Percentiles rank a stretch among this genome's conserved stretches.
phyloP scores from a whole-genome alignment of 1,140 invertebrate genomes.

The Eufriesea mexicana region DNA sequence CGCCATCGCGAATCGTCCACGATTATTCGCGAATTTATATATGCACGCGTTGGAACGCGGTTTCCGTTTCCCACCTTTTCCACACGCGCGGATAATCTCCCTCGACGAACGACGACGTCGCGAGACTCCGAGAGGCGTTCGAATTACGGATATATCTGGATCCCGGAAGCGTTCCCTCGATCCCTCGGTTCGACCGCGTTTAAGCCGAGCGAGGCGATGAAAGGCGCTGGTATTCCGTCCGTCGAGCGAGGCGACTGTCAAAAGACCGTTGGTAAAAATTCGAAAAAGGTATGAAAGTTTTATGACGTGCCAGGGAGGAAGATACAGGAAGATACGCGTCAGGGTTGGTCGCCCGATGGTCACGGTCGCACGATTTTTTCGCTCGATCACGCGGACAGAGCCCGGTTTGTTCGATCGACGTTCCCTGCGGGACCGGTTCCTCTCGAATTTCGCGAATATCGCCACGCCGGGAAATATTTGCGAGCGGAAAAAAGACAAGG shows the following conservation, averaged over 20 bases:
- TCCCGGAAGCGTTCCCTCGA: slow-evolving; percentile 47
- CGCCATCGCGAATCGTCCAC: neutral
- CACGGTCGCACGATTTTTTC: neutral
- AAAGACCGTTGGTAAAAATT: slow-evolving; percentile 55
- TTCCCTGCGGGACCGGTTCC: neutral
- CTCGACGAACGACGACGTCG: slow-evolving; percentile 32
- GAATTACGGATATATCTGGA: slow-evolving; percentile 42
- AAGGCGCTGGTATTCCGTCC: slow-evolving; percentile 34
- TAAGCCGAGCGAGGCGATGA: slow-evolving; percentile 24
- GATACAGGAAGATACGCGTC: slow-evolving; percentile 22
- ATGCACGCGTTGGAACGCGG: too few species aligned
- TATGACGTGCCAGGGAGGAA: slow-evolving; percentile 46
- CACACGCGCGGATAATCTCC: slow-evolving; percentile 1
- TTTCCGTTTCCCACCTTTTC: too few species aligned
- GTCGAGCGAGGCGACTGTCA: slow-evolving; percentile 45
- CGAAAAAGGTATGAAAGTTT: slow-evolving; percentile 63
- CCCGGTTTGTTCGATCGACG: neutral
- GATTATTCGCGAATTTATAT: too few species aligned
- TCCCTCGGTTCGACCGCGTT: slow-evolving; percentile 24
- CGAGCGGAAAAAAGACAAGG: neutral
- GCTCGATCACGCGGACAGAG: neutral
- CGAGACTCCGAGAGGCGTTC: slow-evolving; percentile 39
- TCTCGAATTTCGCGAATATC: neutral
- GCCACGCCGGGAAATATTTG: slow-evolving; percentile 4
- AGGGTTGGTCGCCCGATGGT: neutral